A percentile compares a stretch with the other conserved stretches of the same genome.
Conservation (phyloP, 2,888 invertebrate genomes). For the Tethea ocularis region DNA sequence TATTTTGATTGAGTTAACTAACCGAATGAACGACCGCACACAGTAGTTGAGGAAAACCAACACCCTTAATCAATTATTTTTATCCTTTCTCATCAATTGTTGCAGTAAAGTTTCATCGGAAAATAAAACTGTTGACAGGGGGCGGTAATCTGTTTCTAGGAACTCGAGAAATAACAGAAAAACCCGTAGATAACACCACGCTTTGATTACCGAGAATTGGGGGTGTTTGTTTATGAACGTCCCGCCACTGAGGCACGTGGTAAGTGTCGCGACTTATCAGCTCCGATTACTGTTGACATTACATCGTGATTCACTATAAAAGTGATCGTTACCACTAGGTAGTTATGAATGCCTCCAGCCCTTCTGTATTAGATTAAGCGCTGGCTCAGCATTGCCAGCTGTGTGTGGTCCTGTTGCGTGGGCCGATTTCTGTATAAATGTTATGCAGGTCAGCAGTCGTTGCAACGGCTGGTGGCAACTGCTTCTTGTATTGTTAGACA, state of each 20-base stretch:
- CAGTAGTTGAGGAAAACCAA: neutral
- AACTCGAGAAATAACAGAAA: constrained; percentile 43
- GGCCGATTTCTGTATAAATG: too few species aligned
- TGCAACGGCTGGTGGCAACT: too few species aligned
- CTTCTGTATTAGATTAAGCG: too few species aligned
- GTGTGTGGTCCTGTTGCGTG: too few species aligned
- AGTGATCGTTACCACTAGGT: constrained; percentile 25
- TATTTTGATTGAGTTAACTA: neutral
- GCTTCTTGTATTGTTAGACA: too few species aligned
- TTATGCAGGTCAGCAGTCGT: too few species aligned
- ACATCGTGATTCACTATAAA: constrained; percentile 40
- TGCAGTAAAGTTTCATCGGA: neutral
- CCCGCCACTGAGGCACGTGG: constrained; percentile 30
- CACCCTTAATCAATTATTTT: neutral
- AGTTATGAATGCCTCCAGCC: too few species aligned
- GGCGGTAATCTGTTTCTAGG: constrained; percentile 42
- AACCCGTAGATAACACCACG: constrained; percentile 43
- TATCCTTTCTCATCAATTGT: neutral
- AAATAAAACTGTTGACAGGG: constrained; percentile 10
- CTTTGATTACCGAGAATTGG: constrained; percentile 50
- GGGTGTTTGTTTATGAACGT: constrained; percentile 50
- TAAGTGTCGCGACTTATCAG: constrained; percentile 53
- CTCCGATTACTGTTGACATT: constrained; percentile 56
- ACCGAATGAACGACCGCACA: neutral
- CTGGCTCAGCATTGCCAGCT: too few species aligned